These are phyloP conservation scores for Strigamia crassipes DNA, from an alignment of 2,888 invertebrate species.

Conservation along the genomic window DNA sequence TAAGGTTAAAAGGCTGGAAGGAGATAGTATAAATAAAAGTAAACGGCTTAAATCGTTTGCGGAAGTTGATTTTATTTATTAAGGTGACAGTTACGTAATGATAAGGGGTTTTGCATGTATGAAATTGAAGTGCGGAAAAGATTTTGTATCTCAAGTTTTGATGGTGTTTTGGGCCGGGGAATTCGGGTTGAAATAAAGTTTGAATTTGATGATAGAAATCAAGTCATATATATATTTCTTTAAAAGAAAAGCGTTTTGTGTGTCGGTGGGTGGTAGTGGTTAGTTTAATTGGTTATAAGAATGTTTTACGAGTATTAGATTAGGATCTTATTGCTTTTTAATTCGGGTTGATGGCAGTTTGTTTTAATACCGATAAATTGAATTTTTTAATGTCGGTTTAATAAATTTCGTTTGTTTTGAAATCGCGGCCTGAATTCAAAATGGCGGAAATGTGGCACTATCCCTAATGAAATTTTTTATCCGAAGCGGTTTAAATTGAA, in stretches of 20 bases:
- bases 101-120: no score
- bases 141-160: no score
- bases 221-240: no score
- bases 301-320: conserved; percentile 10
- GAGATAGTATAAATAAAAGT: neutral
- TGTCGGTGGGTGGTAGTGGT: neutral
- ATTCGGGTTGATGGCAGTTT: neutral
- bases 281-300: neutral
- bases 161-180: no score
- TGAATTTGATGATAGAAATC: no score
- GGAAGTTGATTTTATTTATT: neutral
- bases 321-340: neutral
- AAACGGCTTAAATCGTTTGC: neutral
- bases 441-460: conserved; percentile 5
- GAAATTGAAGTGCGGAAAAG: no score
- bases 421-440: neutral
- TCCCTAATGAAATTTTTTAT: neutral
- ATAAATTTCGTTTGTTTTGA: neutral
- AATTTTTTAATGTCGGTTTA: neutral
- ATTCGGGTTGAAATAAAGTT: no score
- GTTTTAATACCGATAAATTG: neutral
- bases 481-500: neutral
- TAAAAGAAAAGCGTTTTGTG: no score
- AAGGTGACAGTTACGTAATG: neutral
- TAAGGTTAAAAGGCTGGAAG: neutral